Evolutionary conservation across 2,797 vertebrate genomes (phyloP).

Genomic region (Otolemur crassicaudatus): DNA sequence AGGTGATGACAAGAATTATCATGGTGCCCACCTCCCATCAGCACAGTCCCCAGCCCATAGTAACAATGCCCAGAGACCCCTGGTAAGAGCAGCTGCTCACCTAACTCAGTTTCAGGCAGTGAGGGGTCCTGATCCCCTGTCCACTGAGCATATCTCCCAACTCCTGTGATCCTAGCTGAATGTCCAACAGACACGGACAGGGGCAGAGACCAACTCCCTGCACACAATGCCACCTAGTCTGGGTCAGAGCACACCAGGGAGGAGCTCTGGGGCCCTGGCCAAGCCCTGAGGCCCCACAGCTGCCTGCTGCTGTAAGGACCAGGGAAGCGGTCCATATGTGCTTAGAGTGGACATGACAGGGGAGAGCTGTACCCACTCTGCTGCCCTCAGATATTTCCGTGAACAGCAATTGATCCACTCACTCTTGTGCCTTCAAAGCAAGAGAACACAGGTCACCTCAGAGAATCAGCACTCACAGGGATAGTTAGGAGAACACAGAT

Average conservation of each 20-base stretch:
- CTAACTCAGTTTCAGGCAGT: fast-evolving
- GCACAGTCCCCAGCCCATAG: fast-evolving
- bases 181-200: fast-evolving
- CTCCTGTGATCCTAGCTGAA: neutral
- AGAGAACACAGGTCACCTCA: neutral
- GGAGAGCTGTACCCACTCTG: neutral
- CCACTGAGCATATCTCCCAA: neutral
- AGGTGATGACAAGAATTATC: neutral
- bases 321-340: fast-evolving
- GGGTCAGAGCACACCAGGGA: neutral
- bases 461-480: neutral
- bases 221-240: no score
- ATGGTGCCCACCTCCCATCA: fast-evolving
- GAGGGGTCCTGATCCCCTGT: neutral
- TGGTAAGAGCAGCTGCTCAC: neutral
- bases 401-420: neutral
- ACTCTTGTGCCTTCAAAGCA: neutral
- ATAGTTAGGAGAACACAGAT: no score
- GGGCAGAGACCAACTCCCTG: neutral
- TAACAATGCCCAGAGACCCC: neutral
- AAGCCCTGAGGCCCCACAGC: neutral
- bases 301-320: no score
- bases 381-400: neutral
- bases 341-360: neutral
- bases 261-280: neutral